Conservation (phyloP, 2,888 invertebrate genomes). For the Scaptomyza polygonia region DNA sequence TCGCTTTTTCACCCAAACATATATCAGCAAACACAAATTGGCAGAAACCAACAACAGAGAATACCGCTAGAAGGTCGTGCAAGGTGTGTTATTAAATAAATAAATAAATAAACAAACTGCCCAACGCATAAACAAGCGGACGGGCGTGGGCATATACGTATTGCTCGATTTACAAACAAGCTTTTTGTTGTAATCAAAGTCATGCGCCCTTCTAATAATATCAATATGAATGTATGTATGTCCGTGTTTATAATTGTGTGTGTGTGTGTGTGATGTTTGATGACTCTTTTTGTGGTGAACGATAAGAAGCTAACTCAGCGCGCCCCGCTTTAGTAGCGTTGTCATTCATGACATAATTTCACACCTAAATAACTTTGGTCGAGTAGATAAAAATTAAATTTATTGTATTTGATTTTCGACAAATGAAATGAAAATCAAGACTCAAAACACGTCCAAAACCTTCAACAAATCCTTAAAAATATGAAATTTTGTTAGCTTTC, state of each 20-base stretch:
- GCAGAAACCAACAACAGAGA: conserved; percentile 12
- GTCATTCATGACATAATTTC: conserved; percentile 60
- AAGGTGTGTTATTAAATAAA: conserved; percentile 21
- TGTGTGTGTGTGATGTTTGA: conserved; percentile 23
- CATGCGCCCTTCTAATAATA: conserved; percentile 53
- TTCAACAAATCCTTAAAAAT: no score
- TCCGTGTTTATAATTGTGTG: background rate
- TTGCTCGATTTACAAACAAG: conserved; percentile 24
- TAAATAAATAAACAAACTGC: conserved; percentile 7
- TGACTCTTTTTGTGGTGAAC: conserved; percentile 49
- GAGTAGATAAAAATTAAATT: conserved; percentile 3
- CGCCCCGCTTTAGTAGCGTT: background rate
- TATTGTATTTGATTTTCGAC: conserved; percentile 14
- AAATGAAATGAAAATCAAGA: no score
- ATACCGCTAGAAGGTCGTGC: conserved; percentile 5
- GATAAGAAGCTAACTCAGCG: conserved; percentile 31
- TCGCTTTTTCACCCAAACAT: background rate
- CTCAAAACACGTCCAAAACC: no score
- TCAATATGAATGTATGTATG: background rate
- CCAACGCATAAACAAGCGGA: background rate
- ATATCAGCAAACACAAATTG: conserved; percentile 16
- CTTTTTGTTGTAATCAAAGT: conserved; percentile 58
- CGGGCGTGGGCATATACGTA: conserved; percentile 6
- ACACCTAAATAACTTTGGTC: conserved; percentile 41
- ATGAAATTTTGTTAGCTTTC: no score